Evolutionary conservation across 2,888 invertebrate genomes (phyloP), one percentile per base, ranked within the genome.

Genomic region (Drosophila tripunctata): DNA sequence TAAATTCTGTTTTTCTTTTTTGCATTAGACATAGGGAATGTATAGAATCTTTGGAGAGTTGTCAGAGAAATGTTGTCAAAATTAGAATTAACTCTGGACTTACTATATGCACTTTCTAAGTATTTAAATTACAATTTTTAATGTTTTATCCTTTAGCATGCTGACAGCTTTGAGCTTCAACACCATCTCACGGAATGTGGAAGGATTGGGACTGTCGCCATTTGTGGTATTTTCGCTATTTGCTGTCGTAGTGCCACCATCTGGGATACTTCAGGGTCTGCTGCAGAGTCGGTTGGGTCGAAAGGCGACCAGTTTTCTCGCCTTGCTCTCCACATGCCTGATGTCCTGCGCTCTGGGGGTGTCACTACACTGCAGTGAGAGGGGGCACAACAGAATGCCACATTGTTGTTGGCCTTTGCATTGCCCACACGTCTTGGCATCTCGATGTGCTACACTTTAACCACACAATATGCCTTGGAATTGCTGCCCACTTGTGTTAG

Each of bases 401-500:
- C 91, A 2, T 62, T 90, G 14, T 66, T 92, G 30, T 88, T 92
- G 36, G 87, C 92, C 2, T 73, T 93, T 52, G 91, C 92, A 1
- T 87, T 93, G 52, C 88, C 93, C 44, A 92, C 93, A 7, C 90
- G 94, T 6, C 90, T 94, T 50, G 92, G 92, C 15, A 93, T 94
- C 17, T 93, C 93, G 45, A 92, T 93, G n/a, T 93, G 93, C 7
- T 94, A 93, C 77, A 94, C 93, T 79, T 93, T 93, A 4, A 93
- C 93, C 14, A 92, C 93, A n/a, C 94, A 94, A 85, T 94, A 93
- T 78, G 93, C 93, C 1, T 93, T 93, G 1, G 94, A 94, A 82
- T 84, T 94, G 35, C 92, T 94, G 57, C 94, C 94, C 24, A 94
- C 94, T 1, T 93, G 93, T 66, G 93, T 94, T 5, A 89, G 94